Conservation (phyloP, 30 jellyfish, hydroid and myxozoan species). For the Cassiopea andromeda region DNA sequence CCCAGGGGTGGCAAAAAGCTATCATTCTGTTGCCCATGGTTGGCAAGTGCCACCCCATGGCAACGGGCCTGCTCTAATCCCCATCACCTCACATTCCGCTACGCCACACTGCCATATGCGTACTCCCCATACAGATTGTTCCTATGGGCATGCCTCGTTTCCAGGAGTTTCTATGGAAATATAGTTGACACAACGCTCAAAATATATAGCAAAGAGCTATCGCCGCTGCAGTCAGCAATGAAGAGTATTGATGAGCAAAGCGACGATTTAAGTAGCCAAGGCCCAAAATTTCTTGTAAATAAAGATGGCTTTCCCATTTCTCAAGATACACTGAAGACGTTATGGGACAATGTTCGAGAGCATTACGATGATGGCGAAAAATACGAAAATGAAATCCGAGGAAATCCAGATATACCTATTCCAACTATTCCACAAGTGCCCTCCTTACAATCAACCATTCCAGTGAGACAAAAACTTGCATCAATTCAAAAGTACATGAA, state of each 20-base stretch:
- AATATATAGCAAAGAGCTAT: not conserved
- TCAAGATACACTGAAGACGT: slow-evolving; percentile 39
- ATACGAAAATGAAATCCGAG: slow-evolving; percentile 44
- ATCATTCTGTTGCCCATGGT: too few species aligned
- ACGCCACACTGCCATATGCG: too few species aligned
- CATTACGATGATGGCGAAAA: slow-evolving; percentile 38
- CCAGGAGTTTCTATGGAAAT: not conserved
- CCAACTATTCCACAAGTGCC: slow-evolving; percentile 44
- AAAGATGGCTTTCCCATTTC: slow-evolving; percentile 75
- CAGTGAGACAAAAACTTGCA: slow-evolving; percentile 51
- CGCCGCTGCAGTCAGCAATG: not conserved
- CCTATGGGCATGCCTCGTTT: not conserved
- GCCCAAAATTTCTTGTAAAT: slow-evolving; percentile 49
- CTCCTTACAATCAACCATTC: slow-evolving; percentile 14
- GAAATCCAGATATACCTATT: slow-evolving; percentile 36
- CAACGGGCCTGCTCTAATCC: too few species aligned
- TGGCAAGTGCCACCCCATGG: too few species aligned
- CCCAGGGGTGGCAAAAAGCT: too few species aligned
- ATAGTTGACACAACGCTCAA: not conserved
- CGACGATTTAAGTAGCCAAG: not conserved
- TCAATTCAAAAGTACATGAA: slow-evolving; percentile 72
- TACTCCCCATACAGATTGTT: not conserved
- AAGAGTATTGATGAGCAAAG: not conserved
- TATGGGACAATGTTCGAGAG: slow-evolving; percentile 63
- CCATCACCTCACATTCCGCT: too few species aligned